Percentiles rank a stretch among this genome's conserved stretches.
phyloP scores from a whole-genome alignment of 2,888 invertebrate species.

The Brachypalpus laphriformis region DNA sequence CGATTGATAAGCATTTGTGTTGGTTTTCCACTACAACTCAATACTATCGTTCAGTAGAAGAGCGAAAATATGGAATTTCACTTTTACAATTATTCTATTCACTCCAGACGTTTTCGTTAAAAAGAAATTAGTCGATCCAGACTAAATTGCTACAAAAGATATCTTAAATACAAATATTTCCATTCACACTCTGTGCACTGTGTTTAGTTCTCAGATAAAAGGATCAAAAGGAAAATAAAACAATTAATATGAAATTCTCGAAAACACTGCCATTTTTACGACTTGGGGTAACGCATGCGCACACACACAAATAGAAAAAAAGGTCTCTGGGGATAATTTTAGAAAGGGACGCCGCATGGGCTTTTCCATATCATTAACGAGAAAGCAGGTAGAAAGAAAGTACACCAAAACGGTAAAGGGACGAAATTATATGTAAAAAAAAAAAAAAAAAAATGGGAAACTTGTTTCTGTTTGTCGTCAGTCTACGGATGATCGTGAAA shows the following conservation, averaged over 20 bases:
- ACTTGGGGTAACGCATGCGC: constrained; percentile 44
- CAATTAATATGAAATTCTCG: constrained; percentile 2
- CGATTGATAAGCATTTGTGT: neutral
- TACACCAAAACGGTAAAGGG: constrained; percentile 24
- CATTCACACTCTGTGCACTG: neutral
- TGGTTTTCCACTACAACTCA: no score
- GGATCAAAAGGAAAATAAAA: neutral
- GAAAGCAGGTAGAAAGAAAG: constrained; percentile 52
- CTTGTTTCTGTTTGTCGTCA: constrained; percentile 45
- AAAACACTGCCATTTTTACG: constrained; percentile 11
- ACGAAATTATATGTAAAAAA: constrained; percentile 1
- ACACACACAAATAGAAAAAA: neutral
- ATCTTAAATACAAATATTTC: neutral
- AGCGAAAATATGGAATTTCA: neutral
- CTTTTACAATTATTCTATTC: neutral
- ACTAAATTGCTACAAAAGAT: neutral
- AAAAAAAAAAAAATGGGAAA: constrained; percentile 4
- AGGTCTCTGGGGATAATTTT: constrained; percentile 46
- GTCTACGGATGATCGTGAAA: constrained; percentile 64
- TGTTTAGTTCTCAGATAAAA: neutral
- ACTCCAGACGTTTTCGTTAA: constrained; percentile 22
- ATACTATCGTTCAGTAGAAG: neutral
- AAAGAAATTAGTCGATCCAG: constrained; percentile 13
- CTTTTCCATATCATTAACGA: constrained; percentile 44
- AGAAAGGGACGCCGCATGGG: constrained; percentile 34